These are phyloP conservation scores for Camelus dromedarius DNA, from an alignment of 2,113 vertebrate genomes.

Conservation along the genomic window DNA sequence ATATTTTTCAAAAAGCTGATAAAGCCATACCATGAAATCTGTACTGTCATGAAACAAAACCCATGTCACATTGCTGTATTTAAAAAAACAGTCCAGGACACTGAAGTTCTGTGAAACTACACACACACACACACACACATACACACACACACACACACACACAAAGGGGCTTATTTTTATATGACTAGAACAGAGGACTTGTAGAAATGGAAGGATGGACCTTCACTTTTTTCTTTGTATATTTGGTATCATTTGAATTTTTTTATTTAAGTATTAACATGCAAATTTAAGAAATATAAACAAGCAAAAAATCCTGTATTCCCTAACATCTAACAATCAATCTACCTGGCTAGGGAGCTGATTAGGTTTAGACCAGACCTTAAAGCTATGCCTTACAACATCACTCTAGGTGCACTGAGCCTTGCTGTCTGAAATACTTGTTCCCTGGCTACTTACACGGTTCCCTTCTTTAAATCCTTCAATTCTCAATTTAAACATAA, in stretches of 20 bases:
- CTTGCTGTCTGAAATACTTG: not conserved
- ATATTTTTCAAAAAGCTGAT: not conserved
- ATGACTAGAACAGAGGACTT: not conserved
- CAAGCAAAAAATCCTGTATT: not conserved
- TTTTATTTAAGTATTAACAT: not conserved
- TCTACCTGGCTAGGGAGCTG: not conserved
- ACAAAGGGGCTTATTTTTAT: not conserved
- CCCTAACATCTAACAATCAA: not conserved
- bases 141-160: not conserved
- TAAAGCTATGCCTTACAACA: not conserved
- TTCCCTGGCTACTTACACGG: not conserved
- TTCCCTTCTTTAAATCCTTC: not conserved
- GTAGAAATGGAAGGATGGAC: not conserved
- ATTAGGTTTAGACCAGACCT: not conserved
- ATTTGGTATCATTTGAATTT: not conserved
- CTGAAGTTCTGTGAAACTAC: not conserved
- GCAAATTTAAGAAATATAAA: conserved; percentile 8
- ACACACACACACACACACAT: not conserved
- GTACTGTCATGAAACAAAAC: not conserved
- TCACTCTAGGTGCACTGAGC: not conserved
- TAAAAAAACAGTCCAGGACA: not conserved
- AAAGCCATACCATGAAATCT: not conserved
- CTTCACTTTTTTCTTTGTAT: not conserved
- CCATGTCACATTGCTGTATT: not conserved
- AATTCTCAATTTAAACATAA: not conserved